Percentiles rank a stretch among this genome's conserved stretches.
These are phyloP conservation scores for Fulica atra DNA, from an alignment of 2,113 vertebrate genomes.

Conservation along the genomic window DNA sequence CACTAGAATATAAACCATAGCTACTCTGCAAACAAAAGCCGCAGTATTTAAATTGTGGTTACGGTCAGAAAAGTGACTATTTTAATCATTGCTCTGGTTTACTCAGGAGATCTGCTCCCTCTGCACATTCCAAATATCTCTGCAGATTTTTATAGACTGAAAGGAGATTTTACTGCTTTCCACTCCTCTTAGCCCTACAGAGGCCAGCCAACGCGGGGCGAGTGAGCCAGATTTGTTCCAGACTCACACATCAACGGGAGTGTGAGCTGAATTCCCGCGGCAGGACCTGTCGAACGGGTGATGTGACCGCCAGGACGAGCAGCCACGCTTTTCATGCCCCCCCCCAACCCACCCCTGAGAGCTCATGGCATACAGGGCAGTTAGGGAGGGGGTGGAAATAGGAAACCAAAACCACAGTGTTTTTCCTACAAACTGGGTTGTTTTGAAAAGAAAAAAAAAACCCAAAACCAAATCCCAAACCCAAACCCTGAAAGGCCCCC, in stretches of 20 bases:
- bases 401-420: not conserved
- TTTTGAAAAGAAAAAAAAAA: not conserved
- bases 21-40: constrained; percentile 54
- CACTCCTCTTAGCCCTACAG: constrained; percentile 17
- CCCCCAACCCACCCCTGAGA: accelerated
- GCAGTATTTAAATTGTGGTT: constrained; percentile 54
- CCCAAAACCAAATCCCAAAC: no score
- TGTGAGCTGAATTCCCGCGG: constrained; percentile 25
- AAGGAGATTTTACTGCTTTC: constrained; percentile 68
- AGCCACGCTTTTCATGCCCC: not conserved
- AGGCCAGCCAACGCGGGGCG: constrained; percentile 17
- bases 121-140: constrained; percentile 69
- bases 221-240: constrained; percentile 59
- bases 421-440: not conserved
- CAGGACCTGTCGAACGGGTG: not conserved
- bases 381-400: accelerated
- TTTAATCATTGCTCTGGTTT: constrained; percentile 63
- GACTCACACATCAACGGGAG: not conserved
- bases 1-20: constrained; percentile 60
- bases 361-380: not conserved
- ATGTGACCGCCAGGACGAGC: not conserved
- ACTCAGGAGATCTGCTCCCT: constrained; percentile 53
- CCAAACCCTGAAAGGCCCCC: not conserved
- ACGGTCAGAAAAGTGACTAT: constrained; percentile 51
- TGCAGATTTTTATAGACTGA: constrained; percentile 71